These are phyloP conservation scores for Girardinus metallicus DNA, from an alignment of 2,797 vertebrate genomes.

Conservation along the genomic window DNA sequence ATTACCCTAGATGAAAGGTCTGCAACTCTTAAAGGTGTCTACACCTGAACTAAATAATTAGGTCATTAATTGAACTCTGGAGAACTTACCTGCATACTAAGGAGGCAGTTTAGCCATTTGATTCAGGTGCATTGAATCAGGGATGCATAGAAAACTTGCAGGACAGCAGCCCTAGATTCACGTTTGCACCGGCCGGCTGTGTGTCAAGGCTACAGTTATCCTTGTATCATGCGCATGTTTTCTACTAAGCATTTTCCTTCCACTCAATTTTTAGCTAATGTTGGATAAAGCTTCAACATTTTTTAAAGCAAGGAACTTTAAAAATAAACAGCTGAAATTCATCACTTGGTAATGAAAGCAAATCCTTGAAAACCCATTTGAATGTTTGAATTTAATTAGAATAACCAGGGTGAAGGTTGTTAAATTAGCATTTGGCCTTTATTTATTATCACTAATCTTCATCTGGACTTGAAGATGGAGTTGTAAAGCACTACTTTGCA, in stretches of 20 bases:
- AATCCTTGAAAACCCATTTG: neutral
- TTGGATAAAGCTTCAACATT: neutral
- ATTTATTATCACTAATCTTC: neutral
- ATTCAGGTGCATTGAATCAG: neutral
- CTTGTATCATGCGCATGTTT: neutral
- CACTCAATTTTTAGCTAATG: neutral
- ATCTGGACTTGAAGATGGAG: neutral
- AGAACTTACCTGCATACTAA: too few relatives aligned
- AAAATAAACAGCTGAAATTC: neutral
- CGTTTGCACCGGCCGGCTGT: neutral
- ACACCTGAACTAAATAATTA: too few relatives aligned
- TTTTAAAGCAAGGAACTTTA: neutral
- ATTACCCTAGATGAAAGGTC: too few relatives aligned
- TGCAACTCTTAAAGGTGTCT: too few relatives aligned
- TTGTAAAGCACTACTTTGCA: neutral
- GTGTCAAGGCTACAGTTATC: neutral
- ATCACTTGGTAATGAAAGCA: neutral
- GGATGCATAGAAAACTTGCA: neutral
- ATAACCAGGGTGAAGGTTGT: neutral
- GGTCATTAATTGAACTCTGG: too few relatives aligned
- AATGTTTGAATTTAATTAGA: neutral
- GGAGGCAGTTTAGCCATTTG: neutral
- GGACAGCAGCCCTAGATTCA: neutral
- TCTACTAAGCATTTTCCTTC: neutral
- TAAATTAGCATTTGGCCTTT: neutral